Percentiles rank a stretch among this genome's conserved stretches.
Evolutionary conservation across 2,113 vertebrate species (phyloP).

Genomic region (Polyodon spathula): DNA sequence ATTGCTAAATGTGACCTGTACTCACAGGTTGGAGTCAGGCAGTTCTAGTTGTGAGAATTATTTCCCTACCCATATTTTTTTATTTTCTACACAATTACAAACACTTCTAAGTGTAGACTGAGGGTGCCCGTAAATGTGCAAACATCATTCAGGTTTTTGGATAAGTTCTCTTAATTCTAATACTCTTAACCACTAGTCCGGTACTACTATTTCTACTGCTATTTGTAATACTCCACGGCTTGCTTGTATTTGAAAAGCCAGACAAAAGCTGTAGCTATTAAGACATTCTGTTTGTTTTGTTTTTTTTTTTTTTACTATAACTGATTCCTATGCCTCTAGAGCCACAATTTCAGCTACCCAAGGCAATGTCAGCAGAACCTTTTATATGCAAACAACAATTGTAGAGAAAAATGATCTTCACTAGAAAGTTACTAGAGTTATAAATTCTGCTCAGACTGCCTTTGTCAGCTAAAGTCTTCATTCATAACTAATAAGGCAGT

Average conservation of each 20-base stretch:
- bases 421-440: not conserved
- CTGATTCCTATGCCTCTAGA: not conserved
- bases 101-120: not conserved
- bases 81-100: not conserved
- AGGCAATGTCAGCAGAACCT: not conserved
- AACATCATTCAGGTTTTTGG: not conserved
- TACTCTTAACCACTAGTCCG: not conserved
- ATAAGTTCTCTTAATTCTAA: not conserved
- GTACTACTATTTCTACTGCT: not conserved
- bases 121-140: not conserved
- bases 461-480: constrained; percentile 5
- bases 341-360: not conserved
- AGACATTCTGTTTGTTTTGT: too few relatives aligned
- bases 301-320: too few relatives aligned
- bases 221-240: not conserved
- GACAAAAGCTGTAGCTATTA: too few relatives aligned
- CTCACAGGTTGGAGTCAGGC: not conserved
- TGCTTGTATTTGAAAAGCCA: not conserved
- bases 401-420: not conserved
- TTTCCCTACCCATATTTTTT: not conserved
- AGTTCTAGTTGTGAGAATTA: not conserved
- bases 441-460: not conserved
- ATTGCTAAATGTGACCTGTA: not conserved
- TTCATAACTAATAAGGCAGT: constrained; percentile 3
- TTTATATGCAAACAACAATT: not conserved